Evolutionary conservation across 92 coral and sea anemone species (phyloP), one percentile per base, ranked within the genome.

Genomic region (Scolanthus callimorphus): DNA sequence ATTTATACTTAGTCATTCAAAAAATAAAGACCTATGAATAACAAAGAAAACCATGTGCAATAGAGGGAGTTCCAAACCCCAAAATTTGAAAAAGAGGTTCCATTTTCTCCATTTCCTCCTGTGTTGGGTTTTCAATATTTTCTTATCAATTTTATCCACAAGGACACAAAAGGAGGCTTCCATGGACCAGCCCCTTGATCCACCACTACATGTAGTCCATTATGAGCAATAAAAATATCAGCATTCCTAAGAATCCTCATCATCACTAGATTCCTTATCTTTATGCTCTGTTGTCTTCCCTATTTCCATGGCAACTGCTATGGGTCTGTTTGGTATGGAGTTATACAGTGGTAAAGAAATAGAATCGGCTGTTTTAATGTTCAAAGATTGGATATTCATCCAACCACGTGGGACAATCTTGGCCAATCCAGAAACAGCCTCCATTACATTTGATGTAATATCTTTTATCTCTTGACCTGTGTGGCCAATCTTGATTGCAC

Each of bases 331-430:
- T 26, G 95, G 99, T 23, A 89, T 54, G 19, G 99, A 94, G 61
- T 74, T 89, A 51, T 89, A 74, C n/a, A 94, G 84, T 10, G 99
- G 99, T 44, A 88, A 78, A 25, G 99, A 80, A 39, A 94, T 74
- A 24, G 96, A 94, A 57, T 89, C 84, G 11, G 94, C 51, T n/a
- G 99, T 80, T 39, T 94, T 94, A 10, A 94, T 65, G 52, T 89
- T 86, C 24, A 88, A 43, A 30, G 99, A 94, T 44, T 94, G 79
- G 51, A 94, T 89, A 58, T 94, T 94, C 0, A 68, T 71, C 99
- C 99, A 94, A 2, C 99, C 96, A 64, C 90, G 81, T 17, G 99
- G 96, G 25, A 85, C 64, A 2, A 84, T 64, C 81, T 67, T 94
- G 15, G 99, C 61, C 23, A 94, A 72, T 30, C 85, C 87, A 38